phyloP scores from a whole-genome alignment of 23 tunicate species.

The Clavelina lepadiformis region DNA sequence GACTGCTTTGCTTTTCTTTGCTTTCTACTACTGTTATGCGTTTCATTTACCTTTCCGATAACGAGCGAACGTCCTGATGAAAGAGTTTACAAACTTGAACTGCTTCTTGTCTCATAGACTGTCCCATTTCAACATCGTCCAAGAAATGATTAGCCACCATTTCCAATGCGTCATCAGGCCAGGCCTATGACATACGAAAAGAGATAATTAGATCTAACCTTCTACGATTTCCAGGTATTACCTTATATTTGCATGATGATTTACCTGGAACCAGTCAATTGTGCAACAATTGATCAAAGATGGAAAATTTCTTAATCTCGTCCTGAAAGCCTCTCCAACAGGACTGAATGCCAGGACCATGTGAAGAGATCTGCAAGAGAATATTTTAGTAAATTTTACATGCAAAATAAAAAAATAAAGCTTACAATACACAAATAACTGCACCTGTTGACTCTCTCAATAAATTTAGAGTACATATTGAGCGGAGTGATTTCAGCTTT shows the following conservation, averaged over 20 bases:
- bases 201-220: not conserved
- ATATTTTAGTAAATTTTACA: not conserved
- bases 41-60: conserved; percentile 72
- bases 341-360: conserved; percentile 88
- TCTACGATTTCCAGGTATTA: too few relatives aligned
- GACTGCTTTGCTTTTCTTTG: not conserved
- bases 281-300: conserved; percentile 90
- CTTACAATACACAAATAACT: too few relatives aligned
- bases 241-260: too few relatives aligned
- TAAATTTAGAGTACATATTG: conserved; percentile 77
- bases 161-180: conserved; percentile 91
- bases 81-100: conserved; percentile 84
- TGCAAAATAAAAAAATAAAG: not conserved
- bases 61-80: conserved; percentile 68
- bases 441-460: conserved; percentile 78
- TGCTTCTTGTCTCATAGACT: conserved; percentile 45
- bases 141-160: conserved; percentile 84
- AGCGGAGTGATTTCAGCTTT: conserved; percentile 64
- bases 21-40: not conserved
- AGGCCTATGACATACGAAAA: conserved; percentile 39
- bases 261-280: conserved; percentile 91
- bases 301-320: conserved; percentile 83
- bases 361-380: conserved; percentile 62
- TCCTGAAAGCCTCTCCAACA: conserved; percentile 82
- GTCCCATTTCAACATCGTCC: conserved; percentile 86